phyloP scores from a whole-genome alignment of 2,113 vertebrate species.

The Aphyosemion australe region DNA sequence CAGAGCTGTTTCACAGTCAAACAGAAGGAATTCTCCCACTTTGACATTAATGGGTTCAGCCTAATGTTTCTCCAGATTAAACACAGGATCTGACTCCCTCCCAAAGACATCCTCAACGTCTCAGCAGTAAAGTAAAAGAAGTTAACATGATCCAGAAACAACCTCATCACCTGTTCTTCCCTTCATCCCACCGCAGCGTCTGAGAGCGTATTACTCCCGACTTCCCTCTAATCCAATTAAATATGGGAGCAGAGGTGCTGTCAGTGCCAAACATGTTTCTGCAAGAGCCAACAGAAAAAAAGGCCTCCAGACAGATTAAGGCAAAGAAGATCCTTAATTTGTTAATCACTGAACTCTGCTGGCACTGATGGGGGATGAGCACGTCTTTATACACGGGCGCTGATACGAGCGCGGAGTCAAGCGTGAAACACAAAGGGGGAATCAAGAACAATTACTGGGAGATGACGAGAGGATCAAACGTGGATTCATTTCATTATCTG shows the following conservation, averaged over 20 bases:
- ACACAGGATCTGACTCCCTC: slow-evolving; percentile 29
- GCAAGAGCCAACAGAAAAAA: slow-evolving; percentile 45
- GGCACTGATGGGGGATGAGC: slow-evolving; percentile 58
- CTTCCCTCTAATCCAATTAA: slow-evolving; percentile 76
- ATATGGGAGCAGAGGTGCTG: slow-evolving; percentile 62
- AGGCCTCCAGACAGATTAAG: slow-evolving; percentile 72
- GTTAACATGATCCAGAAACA: slow-evolving; percentile 46
- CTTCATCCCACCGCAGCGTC: slow-evolving; percentile 18
- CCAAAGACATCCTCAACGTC: slow-evolving; percentile 46
- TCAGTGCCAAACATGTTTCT: slow-evolving; percentile 71
- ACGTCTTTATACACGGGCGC: slow-evolving; percentile 50
- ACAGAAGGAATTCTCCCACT: slow-evolving; percentile 33
- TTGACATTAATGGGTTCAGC: slow-evolving; percentile 60
- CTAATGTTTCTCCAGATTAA: slow-evolving; percentile 58
- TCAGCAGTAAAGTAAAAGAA: slow-evolving; percentile 26
- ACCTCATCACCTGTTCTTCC: slow-evolving; percentile 67
- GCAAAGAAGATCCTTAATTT: slow-evolving; percentile 71
- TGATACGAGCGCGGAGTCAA: slow-evolving; percentile 54
- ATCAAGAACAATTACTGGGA: slow-evolving; percentile 71
- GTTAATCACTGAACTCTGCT: slow-evolving; percentile 70
- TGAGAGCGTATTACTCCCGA: slow-evolving; percentile 57
- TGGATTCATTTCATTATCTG: slow-evolving; percentile 66
- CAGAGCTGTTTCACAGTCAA: slow-evolving; percentile 3
- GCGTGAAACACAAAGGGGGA: slow-evolving; percentile 76
- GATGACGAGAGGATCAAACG: slow-evolving; percentile 54